Evolutionary conservation across 2,888 invertebrate species (phyloP).

Genomic region (Pristionchus fissidentatus): DNA sequence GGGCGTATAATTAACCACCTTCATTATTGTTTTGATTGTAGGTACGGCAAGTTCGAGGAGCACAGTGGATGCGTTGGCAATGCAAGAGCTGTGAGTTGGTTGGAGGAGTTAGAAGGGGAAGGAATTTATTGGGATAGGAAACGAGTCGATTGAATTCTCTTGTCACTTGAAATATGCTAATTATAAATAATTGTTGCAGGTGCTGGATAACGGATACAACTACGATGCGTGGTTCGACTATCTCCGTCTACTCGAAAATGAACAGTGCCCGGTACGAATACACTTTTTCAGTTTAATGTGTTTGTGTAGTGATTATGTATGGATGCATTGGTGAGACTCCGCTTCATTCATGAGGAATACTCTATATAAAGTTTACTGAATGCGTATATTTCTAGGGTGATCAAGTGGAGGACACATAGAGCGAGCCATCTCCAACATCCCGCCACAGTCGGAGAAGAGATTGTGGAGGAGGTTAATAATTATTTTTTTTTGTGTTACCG

Average conservation of each 20-base stretch:
- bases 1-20: neutral
- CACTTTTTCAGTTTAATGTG: no score
- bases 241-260: constrained; percentile 90
- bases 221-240: constrained; percentile 99
- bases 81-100: constrained; percentile 80
- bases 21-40: neutral
- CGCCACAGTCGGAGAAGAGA: constrained; percentile 90
- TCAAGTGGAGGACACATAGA: constrained; percentile 94
- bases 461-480: constrained; percentile 88
- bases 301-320: no score
- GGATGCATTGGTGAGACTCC: no score
- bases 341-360: no score
- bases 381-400: constrained; percentile 38
- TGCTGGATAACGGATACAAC: constrained; percentile 92
- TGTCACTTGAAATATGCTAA: neutral
- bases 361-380: no score
- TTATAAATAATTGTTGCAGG: constrained; percentile 80
- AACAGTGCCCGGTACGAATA: constrained; percentile 73
- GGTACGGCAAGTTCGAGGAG: constrained; percentile 97
- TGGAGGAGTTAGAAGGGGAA: constrained; percentile 87
- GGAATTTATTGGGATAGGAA: constrained; percentile 97
- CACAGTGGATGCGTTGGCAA: constrained; percentile 91
- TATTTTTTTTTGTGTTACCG: no score
- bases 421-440: constrained; percentile 96
- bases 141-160: no score